Base-by-base conservation (phyloP, 2,888 invertebrate species). In the Drosophila paranaensis region DNA sequence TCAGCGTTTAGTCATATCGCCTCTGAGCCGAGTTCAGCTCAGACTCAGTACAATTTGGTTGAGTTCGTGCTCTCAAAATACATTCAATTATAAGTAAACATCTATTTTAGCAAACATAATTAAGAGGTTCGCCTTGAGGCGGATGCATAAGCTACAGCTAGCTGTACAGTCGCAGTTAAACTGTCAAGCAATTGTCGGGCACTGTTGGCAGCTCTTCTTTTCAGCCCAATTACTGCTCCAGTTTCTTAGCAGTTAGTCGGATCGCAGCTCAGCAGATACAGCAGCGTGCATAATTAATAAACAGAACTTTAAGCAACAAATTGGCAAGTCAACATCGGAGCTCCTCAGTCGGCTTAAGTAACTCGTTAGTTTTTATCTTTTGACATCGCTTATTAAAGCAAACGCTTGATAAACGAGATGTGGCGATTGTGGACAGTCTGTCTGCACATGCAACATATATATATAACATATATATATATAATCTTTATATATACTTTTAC, bases 321-420 rank as follows among this genome's bases (percentile, higher is more conserved):
- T 87, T 88, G 83, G 63, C 76, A 63, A 63, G 45, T 35, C 30
- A 58, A 54, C 48, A 39, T 60, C 53, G 16, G n/a, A 40, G 65
- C 51, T 63, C 37, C 37, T 37, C 30, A 35, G 51, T 55, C 71
- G 67, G 75, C 72, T 77, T 81, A 82, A 88, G 72, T 86, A 85
- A 88, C 89, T 88, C 81, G 87, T 90, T 88, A 88, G 81, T 71
- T 87, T 80, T 88, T 88, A 88, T 86, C 90, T 79, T 67, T 72
- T 78, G 74, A 62, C 71, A 88, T 90, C 87, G 81, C 87, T 89
- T 88, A 88, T 85, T 89, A 89, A 88, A 85, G 85, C 80, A 74
- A 74, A 71, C 77, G 84, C 68, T 64, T 77, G 88, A 88, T 86
- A 88, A 88, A 82, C 88, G 77, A 82, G 90, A 78, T 77, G 73